Base-by-base conservation (phyloP, 2,888 invertebrate genomes). In the Kuschelorhynchus macadamiae region DNA sequence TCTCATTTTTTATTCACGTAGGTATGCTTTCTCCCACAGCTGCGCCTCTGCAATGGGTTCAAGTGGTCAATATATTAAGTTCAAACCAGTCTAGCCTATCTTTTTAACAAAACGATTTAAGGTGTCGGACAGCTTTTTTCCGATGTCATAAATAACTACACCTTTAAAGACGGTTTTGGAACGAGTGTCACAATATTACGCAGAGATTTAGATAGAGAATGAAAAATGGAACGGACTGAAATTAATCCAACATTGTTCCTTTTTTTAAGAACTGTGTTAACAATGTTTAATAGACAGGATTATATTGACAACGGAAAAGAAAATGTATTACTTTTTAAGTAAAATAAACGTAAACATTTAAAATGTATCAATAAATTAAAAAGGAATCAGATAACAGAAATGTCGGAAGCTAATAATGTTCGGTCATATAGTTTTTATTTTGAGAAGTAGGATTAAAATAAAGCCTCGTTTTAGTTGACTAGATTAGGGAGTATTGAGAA, bases 41-140 rank as follows among this genome's bases (percentile, higher is more conserved):
- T 9, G 9, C 30, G 9, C 30, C 5, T 9, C 4, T 30, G 4
- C 30, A 30, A 11, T n/a, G 30, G 60, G n/a, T 47, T 52, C 44
- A 17, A 52, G 44, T 52, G 65, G 57, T 65, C 66, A 60, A 66
- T 66, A 52, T 56, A 66, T 66, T 66, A 60, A 66, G 60, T 66
- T 46, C 21, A 53, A 66, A 66, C 66, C 66, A 53, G 66, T 66
- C 60, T 66, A 53, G 52, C 59, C 59, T 66, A 66, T 66, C 59
- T 66, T 55, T 36, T 63, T 55, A 60, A 66, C 60, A 66, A 66
- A 66, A 66, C 66, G 66, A 66, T 66, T 49, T 60, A 41, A 60
- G 60, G 60, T 53, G 66, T 66, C 66, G 53, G 66, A 66, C 66
- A 66, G 47, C 55, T 66, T 66, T 66, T 66, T 47, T 60, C 47